Evolutionary conservation across 2,113 vertebrate genomes (phyloP).

Genomic region (Motacilla tschutschensis): DNA sequence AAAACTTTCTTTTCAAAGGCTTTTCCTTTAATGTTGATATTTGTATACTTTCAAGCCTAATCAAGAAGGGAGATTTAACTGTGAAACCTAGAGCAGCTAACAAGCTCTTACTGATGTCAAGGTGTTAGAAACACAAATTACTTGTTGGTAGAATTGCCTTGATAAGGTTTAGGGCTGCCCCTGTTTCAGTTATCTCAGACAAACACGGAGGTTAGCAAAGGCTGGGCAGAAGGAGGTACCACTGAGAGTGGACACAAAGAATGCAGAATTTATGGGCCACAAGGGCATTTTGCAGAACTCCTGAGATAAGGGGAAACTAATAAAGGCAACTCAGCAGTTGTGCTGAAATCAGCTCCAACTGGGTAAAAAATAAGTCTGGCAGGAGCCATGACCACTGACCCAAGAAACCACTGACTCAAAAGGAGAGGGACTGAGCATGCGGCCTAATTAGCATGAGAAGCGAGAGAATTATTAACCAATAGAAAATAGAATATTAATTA

Average conservation of each 20-base stretch:
- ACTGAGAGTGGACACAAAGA: background rate
- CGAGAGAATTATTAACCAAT: background rate
- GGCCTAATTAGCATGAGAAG: background rate
- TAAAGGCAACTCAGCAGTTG: background rate
- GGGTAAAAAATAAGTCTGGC: background rate
- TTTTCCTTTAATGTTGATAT: background rate
- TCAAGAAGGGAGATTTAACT: background rate
- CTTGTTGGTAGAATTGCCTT: background rate
- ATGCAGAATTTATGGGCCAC: background rate
- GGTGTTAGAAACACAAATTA: background rate
- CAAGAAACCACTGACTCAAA: background rate
- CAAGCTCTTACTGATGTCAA: background rate
- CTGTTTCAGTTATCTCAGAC: background rate
- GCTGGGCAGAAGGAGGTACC: background rate
- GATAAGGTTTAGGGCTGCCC: background rate
- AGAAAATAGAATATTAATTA: background rate
- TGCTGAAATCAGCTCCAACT: background rate
- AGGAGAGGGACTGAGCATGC: background rate
- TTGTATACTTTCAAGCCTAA: background rate
- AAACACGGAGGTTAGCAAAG: background rate
- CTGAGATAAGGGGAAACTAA: background rate
- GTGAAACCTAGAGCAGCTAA: background rate
- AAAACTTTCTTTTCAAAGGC: background rate
- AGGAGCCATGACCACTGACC: background rate
- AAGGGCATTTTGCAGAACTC: background rate